A percentile compares a stretch with the other conserved stretches of the same genome.
Evolutionary conservation across 2,888 invertebrate genomes (phyloP).

Genomic region (Smittia aterrima): DNA sequence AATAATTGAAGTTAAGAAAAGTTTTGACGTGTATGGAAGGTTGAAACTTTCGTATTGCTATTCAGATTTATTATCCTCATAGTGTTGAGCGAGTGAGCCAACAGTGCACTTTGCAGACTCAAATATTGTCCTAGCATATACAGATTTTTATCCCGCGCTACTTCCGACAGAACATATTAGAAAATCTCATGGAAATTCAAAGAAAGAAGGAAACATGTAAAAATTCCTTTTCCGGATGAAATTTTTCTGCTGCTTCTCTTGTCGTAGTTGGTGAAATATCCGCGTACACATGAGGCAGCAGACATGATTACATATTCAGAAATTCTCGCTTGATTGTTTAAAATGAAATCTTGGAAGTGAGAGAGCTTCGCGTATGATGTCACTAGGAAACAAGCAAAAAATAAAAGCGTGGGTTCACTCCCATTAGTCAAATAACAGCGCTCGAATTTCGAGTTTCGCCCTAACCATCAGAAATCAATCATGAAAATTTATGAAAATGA

Average conservation of each 20-base stretch:
- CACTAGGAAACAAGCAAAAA: too few species aligned
- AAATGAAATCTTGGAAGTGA: background rate
- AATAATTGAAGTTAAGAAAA: background rate
- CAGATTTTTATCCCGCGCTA: background rate
- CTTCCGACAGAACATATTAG: background rate
- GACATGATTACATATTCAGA: conserved; percentile 24
- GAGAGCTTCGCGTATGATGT: background rate
- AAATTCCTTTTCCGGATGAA: background rate
- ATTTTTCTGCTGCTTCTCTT: background rate
- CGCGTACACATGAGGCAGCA: background rate
- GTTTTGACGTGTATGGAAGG: background rate
- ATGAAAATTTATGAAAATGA: conserved; percentile 7
- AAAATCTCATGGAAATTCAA: background rate
- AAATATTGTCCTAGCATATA: background rate
- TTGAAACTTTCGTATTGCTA: background rate
- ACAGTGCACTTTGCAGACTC: background rate
- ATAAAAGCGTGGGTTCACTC: too few species aligned
- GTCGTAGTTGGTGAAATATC: background rate
- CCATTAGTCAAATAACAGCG: background rate
- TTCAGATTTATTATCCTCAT: background rate
- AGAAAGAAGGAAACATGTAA: background rate
- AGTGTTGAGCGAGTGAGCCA: background rate
- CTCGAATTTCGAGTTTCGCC: too few species aligned
- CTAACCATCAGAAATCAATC: conserved; percentile 12
- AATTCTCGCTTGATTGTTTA: conserved; percentile 8